Base-by-base conservation (phyloP, 2,113 vertebrate genomes). In the Phycodurus eques region DNA sequence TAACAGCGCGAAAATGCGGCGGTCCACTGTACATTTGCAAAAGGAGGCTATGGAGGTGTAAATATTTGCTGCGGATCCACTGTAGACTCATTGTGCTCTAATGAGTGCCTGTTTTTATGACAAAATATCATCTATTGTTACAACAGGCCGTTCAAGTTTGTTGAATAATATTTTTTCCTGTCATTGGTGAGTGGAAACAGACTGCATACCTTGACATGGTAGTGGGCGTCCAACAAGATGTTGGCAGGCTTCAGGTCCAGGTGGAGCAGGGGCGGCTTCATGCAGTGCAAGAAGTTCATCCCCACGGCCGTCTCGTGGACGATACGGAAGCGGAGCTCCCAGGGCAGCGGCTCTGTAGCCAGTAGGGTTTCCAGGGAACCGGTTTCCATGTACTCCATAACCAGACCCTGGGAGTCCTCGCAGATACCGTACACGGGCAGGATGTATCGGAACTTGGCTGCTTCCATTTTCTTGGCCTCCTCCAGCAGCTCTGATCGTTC, bases 281-380 rank as follows among this genome's bases (percentile, higher is more conserved):
- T 98, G 88, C 97, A 99, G 85, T 99, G 98, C 73, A 99, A 92
- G 85, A 99, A 99, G 89, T 99, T 99, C 98, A 99, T 99, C 59
- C 96, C 98, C 89, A 99, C 97, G 0, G 98, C 95, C 0, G 96
- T 97, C 92, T 99, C 98, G 0, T 99, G 97, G 74, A 97, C 93
- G 72, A 99, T 96, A 61, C 98, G 95, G 86, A 98, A 96, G 33
- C 97, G 96, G 62, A 99, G 67, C 10, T 96, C 96, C 98, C 97
- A 99, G 0, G 98, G 98, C 81, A 99, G 85, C 0, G 93, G 94
- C 88, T 98, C 96, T 0, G 93, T 91, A 8, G 94, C 96, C 90
- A 99, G 88, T 20, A 99, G 93, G 66, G 93, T 96, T 82, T 99
- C 97, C 85, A 99, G 87, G 2, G 98, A 98, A 17, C 96, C 98